Evolutionary conservation across 2,888 invertebrate genomes (phyloP).

Genomic region (Zygothrica quintamaculata): DNA sequence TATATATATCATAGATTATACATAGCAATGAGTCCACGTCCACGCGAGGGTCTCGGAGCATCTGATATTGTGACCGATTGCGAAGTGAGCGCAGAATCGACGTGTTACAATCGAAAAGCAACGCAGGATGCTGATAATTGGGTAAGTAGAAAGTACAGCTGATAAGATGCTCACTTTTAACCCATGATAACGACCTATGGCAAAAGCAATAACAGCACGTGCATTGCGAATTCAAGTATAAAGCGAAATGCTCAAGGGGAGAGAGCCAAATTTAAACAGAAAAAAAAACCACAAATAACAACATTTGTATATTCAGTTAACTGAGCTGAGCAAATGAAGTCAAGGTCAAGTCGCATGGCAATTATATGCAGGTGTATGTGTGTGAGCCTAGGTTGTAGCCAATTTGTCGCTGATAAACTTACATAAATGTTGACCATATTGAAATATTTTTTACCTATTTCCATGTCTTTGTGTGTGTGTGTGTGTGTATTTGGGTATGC

Average conservation of each 20-base stretch:
- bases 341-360: conserved; percentile 61
- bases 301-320: conserved; percentile 9
- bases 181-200: background rate
- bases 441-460: conserved; percentile 4
- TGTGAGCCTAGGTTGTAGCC: conserved; percentile 28
- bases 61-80: conserved; percentile 39
- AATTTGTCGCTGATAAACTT: conserved; percentile 28
- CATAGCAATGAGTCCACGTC: conserved; percentile 58
- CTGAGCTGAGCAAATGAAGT: conserved; percentile 52
- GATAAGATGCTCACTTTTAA: conserved; percentile 20
- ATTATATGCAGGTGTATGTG: conserved; percentile 10
- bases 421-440: conserved; percentile 25
- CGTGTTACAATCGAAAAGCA: conserved; percentile 47
- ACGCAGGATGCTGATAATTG: conserved; percentile 50
- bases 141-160: conserved; percentile 44
- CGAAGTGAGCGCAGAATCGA: conserved; percentile 41
- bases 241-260: conserved; percentile 12
- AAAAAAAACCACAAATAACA: conserved; percentile 2
- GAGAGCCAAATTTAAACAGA: conserved; percentile 19
- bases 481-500: no score
- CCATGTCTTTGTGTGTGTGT: conserved; percentile 1
- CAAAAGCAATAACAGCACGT: conserved; percentile 34
- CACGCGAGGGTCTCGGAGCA: conserved; percentile 51
- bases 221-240: conserved; percentile 21
- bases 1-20: background rate